These are phyloP conservation scores for Philopotamus ludificatus DNA, from an alignment of 1,140 invertebrate genomes.

Conservation along the genomic window DNA sequence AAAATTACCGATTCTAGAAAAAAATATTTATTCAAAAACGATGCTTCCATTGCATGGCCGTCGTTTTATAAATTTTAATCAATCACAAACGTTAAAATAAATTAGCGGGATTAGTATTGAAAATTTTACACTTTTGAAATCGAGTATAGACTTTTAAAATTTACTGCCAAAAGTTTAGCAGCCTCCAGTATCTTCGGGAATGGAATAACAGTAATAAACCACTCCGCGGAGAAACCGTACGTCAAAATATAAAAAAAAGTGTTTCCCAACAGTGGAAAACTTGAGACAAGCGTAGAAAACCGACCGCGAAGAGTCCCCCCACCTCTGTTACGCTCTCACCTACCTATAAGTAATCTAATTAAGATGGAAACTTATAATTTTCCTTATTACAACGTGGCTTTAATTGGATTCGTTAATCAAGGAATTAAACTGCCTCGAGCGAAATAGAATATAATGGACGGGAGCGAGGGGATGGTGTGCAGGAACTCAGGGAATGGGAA, in stretches of 20 bases:
- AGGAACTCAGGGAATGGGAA: conserved; percentile 14
- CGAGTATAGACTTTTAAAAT: conserved; percentile 16
- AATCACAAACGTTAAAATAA: too few relatives aligned
- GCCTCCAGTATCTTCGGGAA: conserved; percentile 12
- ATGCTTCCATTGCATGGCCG: too few relatives aligned
- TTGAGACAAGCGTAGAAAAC: conserved; percentile 31
- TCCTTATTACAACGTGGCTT: conserved; percentile 51
- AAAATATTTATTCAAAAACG: too few relatives aligned
- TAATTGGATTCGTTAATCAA: conserved; percentile 55
- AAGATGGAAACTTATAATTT: conserved; percentile 54
- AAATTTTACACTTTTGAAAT: conserved; percentile 2
- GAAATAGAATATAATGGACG: conserved; percentile 39
- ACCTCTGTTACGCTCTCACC: conserved; percentile 6
- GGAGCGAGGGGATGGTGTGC: conserved; percentile 41
- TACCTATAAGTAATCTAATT: conserved; percentile 48
- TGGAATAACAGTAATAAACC: conserved; percentile 36
- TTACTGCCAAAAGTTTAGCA: conserved; percentile 15
- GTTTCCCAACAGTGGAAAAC: conserved; percentile 27
- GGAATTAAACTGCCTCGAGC: conserved; percentile 43
- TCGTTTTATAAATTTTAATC: too few relatives aligned
- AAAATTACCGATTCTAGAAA: too few relatives aligned
- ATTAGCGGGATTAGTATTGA: neutral
- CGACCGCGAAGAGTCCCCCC: neutral
- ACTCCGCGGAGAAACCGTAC: conserved; percentile 30
- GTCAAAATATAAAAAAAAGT: conserved; percentile 31